Percentiles rank a stretch among this genome's conserved stretches.
Evolutionary conservation across 2,888 invertebrate genomes (phyloP).

Genomic region (Incurvaria masculella): DNA sequence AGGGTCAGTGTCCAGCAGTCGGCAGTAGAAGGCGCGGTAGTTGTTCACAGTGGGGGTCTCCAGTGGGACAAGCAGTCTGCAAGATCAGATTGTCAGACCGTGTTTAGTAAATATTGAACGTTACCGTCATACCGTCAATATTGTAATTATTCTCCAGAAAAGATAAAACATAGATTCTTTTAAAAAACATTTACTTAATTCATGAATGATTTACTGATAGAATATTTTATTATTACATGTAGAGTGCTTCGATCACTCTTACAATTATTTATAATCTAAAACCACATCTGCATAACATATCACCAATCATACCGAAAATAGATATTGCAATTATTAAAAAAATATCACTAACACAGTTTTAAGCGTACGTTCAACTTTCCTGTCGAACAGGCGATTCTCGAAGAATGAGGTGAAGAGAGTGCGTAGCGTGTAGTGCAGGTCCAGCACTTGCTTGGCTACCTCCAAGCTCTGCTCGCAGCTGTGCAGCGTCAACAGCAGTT

Average conservation of each 20-base stretch:
- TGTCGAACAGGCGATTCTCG: conserved; percentile 48
- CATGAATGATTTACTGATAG: no score
- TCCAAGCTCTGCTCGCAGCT: conserved; percentile 69
- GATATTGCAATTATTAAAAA: no score
- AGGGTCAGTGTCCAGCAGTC: conserved; percentile 55
- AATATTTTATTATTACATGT: no score
- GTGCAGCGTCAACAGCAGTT: conserved; percentile 63
- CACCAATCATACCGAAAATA: no score
- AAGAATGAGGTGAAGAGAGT: conserved; percentile 65
- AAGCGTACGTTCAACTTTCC: conserved; percentile 31
- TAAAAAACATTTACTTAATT: no score
- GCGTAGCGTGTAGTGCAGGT: conserved; percentile 65
- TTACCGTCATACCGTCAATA: no score
- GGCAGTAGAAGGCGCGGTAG: conserved; percentile 50
- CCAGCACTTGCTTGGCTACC: conserved; percentile 66
- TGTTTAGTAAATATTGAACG: no score
- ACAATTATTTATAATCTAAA: no score
- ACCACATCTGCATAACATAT: no score
- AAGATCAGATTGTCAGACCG: conserved; percentile 16
- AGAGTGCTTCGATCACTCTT: no score
- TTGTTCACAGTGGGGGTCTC: conserved; percentile 49
- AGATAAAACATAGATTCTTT: no score
- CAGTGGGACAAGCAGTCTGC: conserved; percentile 30
- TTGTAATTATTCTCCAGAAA: no score
- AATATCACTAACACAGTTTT: conserved; percentile 50